Conservation (phyloP, 2,797 vertebrate species). For the Hydrolagus colliei region DNA sequence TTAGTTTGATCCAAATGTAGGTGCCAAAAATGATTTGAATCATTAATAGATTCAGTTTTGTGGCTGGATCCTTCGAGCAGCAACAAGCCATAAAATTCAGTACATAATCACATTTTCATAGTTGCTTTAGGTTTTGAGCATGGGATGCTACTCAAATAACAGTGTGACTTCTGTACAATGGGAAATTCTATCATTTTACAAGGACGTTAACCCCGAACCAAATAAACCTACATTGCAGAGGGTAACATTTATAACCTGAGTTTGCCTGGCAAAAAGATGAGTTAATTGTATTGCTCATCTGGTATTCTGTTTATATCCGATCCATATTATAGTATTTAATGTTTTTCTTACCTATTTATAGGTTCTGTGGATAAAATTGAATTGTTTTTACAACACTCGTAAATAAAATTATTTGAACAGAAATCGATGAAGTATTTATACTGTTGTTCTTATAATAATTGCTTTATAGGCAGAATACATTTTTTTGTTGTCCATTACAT, state of each 20-base stretch:
- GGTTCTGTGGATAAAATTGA: background rate
- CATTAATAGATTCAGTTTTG: background rate
- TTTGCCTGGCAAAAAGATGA: background rate
- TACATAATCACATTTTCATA: background rate
- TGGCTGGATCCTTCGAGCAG: background rate
- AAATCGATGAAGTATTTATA: background rate
- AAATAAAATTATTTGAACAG: constrained; percentile 18
- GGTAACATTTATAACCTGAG: background rate
- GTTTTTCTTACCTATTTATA: background rate
- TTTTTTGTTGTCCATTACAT: too few relatives aligned
- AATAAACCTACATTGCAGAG: too few relatives aligned
- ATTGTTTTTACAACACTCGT: background rate
- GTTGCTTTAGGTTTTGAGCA: too few relatives aligned
- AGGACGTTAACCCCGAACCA: background rate
- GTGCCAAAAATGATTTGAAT: background rate
- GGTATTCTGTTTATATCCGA: background rate
- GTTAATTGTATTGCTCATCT: background rate
- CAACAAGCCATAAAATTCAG: background rate
- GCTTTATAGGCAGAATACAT: background rate
- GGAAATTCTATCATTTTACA: background rate
- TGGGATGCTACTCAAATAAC: too few relatives aligned
- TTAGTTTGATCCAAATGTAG: background rate
- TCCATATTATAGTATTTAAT: background rate
- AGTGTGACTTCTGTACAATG: background rate
- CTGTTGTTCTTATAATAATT: background rate